Conservation (phyloP, 2,888 invertebrate species). For the Thelaira solivaga region DNA sequence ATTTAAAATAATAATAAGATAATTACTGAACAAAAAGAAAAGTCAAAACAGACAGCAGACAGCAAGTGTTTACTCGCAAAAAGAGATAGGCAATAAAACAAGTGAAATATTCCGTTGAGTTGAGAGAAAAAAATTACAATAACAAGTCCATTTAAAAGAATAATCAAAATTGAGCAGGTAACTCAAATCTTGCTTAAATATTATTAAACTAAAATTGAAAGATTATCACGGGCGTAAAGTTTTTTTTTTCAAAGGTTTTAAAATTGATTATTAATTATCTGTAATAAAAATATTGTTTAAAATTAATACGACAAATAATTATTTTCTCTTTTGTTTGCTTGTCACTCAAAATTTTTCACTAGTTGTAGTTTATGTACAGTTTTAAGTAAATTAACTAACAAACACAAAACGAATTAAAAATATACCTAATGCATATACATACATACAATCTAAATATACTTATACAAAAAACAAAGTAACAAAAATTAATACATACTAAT, state of each 20-base stretch:
- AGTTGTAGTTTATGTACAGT: conserved; percentile 60
- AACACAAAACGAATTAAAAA: not conserved
- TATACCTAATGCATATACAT: not conserved
- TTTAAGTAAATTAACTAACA: conserved; percentile 52
- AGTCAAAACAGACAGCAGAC: not conserved
- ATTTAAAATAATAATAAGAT: conserved; percentile 5
- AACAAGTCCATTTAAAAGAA: not conserved
- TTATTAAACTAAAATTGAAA: no score
- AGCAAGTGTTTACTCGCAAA: not conserved
- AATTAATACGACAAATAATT: no score
- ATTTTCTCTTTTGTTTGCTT: not conserved
- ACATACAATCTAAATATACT: not conserved
- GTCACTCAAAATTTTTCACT: not conserved
- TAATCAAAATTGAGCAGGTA: no score
- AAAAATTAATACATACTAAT: not conserved
- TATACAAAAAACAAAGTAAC: not conserved
- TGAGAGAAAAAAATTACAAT: not conserved
- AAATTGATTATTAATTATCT: no score
- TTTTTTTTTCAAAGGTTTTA: no score
- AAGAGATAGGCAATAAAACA: not conserved
- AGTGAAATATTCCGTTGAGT: not conserved
- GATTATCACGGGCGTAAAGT: no score
- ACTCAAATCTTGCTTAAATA: no score
- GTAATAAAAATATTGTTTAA: no score
- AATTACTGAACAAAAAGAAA: not conserved